phyloP scores from a whole-genome alignment of 2,113 vertebrate genomes.

The Orcinus orca region DNA sequence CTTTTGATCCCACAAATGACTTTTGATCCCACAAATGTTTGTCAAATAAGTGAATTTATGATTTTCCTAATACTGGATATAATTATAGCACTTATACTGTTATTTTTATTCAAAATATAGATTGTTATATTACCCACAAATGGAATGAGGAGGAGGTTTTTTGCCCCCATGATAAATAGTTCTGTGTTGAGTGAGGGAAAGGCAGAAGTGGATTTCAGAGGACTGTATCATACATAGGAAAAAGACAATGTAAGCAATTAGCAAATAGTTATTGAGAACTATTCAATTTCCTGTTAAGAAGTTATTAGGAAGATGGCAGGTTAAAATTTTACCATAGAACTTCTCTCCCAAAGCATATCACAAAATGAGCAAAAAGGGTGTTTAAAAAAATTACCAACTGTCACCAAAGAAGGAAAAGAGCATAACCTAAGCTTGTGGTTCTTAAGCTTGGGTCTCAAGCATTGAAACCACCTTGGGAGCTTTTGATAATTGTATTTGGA shows the following conservation, averaged over 20 bases:
- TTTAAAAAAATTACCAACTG: background rate
- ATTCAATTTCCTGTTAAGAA: background rate
- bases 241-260: background rate
- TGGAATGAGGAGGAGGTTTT: background rate
- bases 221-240: background rate
- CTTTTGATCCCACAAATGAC: background rate
- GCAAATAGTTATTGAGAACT: background rate
- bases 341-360: background rate
- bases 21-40: background rate
- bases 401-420: background rate
- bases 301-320: background rate
- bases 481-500: background rate
- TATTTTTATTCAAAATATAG: slow-evolving; percentile 8
- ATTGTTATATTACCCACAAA: background rate
- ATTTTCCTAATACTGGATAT: background rate
- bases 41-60: background rate
- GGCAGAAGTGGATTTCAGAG: background rate
- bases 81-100: background rate
- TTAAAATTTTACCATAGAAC: background rate
- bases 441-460: background rate
- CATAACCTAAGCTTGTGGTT: background rate
- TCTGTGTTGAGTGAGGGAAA: background rate
- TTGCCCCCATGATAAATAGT: background rate
- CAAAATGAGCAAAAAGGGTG: background rate
- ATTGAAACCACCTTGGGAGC: background rate